phyloP scores from a whole-genome alignment of 2,888 invertebrate species.

The Erebia palarica region DNA sequence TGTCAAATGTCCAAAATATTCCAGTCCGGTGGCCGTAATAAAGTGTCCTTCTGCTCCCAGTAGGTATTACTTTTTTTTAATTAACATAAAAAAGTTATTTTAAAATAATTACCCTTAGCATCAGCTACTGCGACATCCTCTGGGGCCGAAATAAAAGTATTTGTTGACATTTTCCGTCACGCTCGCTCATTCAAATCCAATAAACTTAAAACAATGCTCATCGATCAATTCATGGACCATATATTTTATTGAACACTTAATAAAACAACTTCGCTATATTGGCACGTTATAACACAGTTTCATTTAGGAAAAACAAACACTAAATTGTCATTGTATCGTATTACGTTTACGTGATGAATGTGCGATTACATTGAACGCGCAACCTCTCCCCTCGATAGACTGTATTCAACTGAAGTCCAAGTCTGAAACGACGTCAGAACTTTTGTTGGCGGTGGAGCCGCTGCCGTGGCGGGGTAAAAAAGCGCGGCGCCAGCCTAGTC shows the following conservation, averaged over 20 bases:
- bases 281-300: conserved; percentile 66
- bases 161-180: conserved; percentile 64
- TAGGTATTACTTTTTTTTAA: not conserved
- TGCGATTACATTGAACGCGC: conserved; percentile 45
- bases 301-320: conserved; percentile 44
- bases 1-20: too few relatives aligned
- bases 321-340: conserved; percentile 54
- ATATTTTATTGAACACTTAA: conserved; percentile 39
- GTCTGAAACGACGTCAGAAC: conserved; percentile 42
- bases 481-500: conserved; percentile 78
- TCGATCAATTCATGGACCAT: conserved; percentile 52
- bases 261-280: conserved; percentile 50
- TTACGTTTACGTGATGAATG: conserved; percentile 49
- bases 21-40: too few relatives aligned
- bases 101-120: conserved; percentile 62
- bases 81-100: not conserved
- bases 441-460: conserved; percentile 58
- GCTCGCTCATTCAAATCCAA: conserved; percentile 49
- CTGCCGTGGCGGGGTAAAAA: conserved; percentile 73
- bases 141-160: conserved; percentile 55
- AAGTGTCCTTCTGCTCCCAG: not conserved
- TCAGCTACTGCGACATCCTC: conserved; percentile 59
- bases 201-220: conserved; percentile 46
- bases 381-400: conserved; percentile 52
- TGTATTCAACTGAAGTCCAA: conserved; percentile 62